Conservation (phyloP, 2,888 invertebrate species). For the Pyrocoelia pectoralis region DNA sequence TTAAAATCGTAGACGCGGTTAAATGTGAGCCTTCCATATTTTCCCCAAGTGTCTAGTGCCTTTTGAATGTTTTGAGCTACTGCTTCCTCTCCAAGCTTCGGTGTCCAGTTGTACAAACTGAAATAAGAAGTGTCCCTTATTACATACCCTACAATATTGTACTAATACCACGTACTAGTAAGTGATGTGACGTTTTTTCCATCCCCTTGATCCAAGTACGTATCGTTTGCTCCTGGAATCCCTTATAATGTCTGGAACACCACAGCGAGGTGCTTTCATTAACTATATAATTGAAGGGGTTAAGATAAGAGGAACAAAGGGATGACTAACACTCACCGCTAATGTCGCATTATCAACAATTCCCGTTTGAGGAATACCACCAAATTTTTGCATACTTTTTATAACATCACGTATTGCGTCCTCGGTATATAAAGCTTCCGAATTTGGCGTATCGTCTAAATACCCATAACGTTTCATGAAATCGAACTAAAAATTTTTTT, state of each 20-base stretch:
- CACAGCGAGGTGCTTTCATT: constrained; percentile 73
- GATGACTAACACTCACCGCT: constrained; percentile 64
- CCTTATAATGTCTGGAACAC: constrained; percentile 71
- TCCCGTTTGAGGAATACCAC: constrained; percentile 74
- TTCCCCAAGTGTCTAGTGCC: constrained; percentile 75
- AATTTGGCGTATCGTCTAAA: constrained; percentile 62
- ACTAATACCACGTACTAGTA: constrained; percentile 77
- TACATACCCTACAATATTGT: too few relatives aligned
- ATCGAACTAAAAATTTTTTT: constrained; percentile 61
- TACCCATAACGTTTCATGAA: constrained; percentile 79
- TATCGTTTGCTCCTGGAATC: constrained; percentile 64
- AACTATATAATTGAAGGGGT: constrained; percentile 62
- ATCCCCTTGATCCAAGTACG: constrained; percentile 68
- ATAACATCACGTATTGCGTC: constrained; percentile 70
- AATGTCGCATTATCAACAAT: constrained; percentile 70
- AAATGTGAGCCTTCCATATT: constrained; percentile 70
- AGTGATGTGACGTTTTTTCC: constrained; percentile 72
- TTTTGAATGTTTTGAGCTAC: constrained; percentile 66
- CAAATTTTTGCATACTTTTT: constrained; percentile 74
- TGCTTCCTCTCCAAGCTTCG: constrained; percentile 65
- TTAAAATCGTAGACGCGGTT: constrained; percentile 60
- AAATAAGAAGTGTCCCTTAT: too few relatives aligned
- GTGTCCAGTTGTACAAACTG: constrained; percentile 75
- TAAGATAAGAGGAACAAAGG: too few relatives aligned
- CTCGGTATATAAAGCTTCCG: constrained; percentile 70